Conservation (phyloP, 2,113 vertebrate genomes). For the Callocephalon fimbriatum region DNA sequence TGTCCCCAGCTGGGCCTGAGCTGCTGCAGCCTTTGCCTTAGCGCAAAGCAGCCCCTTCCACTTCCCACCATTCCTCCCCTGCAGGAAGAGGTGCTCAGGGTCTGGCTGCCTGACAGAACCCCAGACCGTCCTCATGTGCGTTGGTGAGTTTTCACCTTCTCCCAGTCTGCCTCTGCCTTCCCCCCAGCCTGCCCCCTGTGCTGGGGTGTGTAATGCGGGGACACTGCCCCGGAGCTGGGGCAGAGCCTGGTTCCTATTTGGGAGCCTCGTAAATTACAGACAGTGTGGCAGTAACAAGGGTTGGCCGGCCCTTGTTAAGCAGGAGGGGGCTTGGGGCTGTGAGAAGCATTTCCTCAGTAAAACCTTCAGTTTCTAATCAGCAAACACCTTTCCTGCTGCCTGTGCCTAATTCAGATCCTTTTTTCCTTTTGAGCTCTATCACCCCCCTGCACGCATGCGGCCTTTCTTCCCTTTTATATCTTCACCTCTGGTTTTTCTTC, state of each 20-base stretch:
- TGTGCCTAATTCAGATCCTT: not conserved
- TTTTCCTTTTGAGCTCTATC: not conserved
- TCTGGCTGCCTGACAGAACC: accelerated
- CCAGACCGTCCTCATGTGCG: accelerated
- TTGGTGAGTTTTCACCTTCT: accelerated
- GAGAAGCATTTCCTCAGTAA: slow-evolving; percentile 78
- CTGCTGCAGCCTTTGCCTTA: not conserved
- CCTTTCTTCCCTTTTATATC: not conserved
- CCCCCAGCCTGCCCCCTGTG: not conserved
- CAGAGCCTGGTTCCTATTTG: slow-evolving; percentile 69
- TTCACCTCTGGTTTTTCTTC: not conserved
- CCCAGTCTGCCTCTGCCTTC: not conserved
- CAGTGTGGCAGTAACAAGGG: slow-evolving; percentile 60
- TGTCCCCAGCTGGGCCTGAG: slow-evolving; percentile 19
- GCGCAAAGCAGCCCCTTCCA: not conserved
- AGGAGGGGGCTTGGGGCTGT: slow-evolving; percentile 60
- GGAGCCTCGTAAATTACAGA: slow-evolving; percentile 71
- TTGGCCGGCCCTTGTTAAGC: slow-evolving; percentile 70
- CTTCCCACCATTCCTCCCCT: not conserved
- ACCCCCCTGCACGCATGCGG: accelerated
- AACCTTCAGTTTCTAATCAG: slow-evolving; percentile 72
- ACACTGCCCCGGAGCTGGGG: not conserved
- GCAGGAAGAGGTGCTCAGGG: not conserved
- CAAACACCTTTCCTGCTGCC: slow-evolving; percentile 58
- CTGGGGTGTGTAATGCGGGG: not conserved